phyloP scores from a whole-genome alignment of 1,140 invertebrate genomes.

The Hestina assimilis region DNA sequence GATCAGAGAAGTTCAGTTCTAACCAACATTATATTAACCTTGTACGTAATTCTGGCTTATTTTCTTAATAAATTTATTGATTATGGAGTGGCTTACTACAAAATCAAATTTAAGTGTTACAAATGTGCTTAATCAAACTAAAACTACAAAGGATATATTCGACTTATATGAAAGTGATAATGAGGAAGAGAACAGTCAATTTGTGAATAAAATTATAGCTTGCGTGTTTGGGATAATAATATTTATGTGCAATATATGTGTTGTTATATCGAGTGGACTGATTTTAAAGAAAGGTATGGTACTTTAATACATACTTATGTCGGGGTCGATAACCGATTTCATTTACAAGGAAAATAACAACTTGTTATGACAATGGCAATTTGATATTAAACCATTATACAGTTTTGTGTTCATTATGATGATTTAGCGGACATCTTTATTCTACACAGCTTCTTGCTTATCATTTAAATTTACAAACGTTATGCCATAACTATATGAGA shows the following conservation, averaged over 20 bases:
- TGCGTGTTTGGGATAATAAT: constrained; percentile 73
- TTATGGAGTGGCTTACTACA: constrained; percentile 13
- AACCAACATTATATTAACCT: neutral
- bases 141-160: constrained; percentile 33
- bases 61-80: neutral
- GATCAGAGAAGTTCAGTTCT: constrained; percentile 23
- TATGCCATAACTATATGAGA: no score
- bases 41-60: neutral
- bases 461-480: no score
- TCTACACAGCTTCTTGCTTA: no score
- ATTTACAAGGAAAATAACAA: no score
- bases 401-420: no score
- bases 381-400: no score
- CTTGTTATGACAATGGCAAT: no score
- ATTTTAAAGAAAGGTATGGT: constrained; percentile 78
- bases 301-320: neutral
- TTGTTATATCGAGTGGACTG: constrained; percentile 79
- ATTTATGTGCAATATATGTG: constrained; percentile 76
- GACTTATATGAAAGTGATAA: constrained; percentile 49
- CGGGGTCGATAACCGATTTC: no score
- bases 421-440: no score
- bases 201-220: constrained; percentile 41
- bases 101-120: constrained; percentile 13
- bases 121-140: constrained; percentile 31
- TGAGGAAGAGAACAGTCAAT: constrained; percentile 47